Percentiles rank a stretch among this genome's conserved stretches.
Evolutionary conservation across 1,140 invertebrate genomes (phyloP).

Genomic region (Idris sp.): DNA sequence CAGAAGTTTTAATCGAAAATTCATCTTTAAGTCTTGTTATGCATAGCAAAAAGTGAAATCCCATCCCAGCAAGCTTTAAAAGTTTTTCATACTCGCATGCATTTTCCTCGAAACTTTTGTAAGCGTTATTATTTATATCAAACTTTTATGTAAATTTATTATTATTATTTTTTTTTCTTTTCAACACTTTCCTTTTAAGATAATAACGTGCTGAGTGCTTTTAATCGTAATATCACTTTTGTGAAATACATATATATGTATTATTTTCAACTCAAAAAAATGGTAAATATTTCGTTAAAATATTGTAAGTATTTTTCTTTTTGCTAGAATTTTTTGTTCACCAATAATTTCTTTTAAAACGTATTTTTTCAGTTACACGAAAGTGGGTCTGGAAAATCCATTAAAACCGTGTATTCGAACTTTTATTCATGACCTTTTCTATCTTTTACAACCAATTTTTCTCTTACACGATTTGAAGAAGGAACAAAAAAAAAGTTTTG

Average conservation of each 20-base stretch:
- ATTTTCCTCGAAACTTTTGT: conserved; percentile 27
- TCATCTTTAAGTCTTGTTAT: conserved; percentile 31
- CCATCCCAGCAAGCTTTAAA: conserved; percentile 24
- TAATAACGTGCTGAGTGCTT: too few relatives aligned
- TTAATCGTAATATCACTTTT: too few relatives aligned
- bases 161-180: conserved; percentile 7
- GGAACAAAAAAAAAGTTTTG: conserved; percentile 11
- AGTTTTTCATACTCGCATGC: conserved; percentile 40
- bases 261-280: too few relatives aligned
- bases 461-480: not conserved
- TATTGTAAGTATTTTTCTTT: too few relatives aligned
- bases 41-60: conserved; percentile 40
- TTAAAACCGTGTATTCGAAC: not conserved
- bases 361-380: not conserved
- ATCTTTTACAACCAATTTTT: conserved; percentile 4
- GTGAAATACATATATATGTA: too few relatives aligned
- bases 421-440: not conserved
- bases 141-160: conserved; percentile 10
- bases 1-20: too few relatives aligned
- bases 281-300: too few relatives aligned
- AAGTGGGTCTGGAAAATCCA: not conserved
- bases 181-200: not conserved
- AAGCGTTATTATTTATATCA: conserved; percentile 19
- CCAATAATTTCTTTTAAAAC: too few relatives aligned
- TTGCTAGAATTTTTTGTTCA: too few relatives aligned